Conservation (phyloP, 2,888 invertebrate genomes). For the Exocentrus adspersus region DNA sequence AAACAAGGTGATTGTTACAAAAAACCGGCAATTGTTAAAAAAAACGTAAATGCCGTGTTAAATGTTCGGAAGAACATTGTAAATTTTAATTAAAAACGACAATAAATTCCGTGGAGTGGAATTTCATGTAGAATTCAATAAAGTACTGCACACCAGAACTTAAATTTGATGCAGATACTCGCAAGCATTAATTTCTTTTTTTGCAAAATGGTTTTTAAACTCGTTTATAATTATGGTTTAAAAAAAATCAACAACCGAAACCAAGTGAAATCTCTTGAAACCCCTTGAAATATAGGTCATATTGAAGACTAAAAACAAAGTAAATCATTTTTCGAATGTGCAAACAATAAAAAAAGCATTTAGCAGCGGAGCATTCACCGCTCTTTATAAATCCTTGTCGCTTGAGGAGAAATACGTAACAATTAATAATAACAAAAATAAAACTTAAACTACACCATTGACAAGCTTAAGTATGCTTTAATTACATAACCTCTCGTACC, state of each 20-base stretch:
- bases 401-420: constrained; percentile 14
- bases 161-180: constrained; percentile 26
- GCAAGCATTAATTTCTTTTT: constrained; percentile 31
- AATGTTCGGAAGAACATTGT: constrained; percentile 4
- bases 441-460: constrained; percentile 23
- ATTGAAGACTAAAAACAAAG: constrained; percentile 13
- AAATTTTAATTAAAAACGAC: constrained; percentile 24
- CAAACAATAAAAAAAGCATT: constrained; percentile 16
- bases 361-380: constrained; percentile 8
- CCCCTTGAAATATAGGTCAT: constrained; percentile 24
- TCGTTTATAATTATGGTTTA: constrained; percentile 44
- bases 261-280: constrained; percentile 23
- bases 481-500: constrained; percentile 15
- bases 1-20: constrained; percentile 28
- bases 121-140: constrained; percentile 13
- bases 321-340: constrained; percentile 16
- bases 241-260: constrained; percentile 3
- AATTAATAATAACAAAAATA: constrained; percentile 27
- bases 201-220: constrained; percentile 38
- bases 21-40: too few species aligned
- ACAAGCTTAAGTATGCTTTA: constrained; percentile 25
- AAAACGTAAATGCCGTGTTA: constrained; percentile 14
- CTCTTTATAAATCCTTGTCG: constrained; percentile 17
- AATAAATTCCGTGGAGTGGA: constrained; percentile 15
- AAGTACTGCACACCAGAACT: constrained; percentile 11